These are phyloP conservation scores for Ianthella basta DNA, from an alignment of 37 sponge, comb jelly and placozoan species.

Conservation along the genomic window DNA sequence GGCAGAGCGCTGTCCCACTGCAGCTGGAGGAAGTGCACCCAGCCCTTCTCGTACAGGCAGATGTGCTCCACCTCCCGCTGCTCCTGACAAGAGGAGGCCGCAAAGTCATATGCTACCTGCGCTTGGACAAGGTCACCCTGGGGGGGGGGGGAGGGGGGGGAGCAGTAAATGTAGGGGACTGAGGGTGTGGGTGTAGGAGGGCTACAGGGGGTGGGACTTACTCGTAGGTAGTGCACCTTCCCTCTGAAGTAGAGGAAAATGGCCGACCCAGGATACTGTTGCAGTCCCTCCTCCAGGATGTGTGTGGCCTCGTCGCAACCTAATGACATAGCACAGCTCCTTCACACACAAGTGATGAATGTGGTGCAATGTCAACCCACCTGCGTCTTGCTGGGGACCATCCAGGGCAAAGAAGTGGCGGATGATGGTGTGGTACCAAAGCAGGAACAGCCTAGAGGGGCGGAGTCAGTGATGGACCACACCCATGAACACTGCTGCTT, in stretches of 20 bases:
- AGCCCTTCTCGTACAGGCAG: constrained; percentile 82
- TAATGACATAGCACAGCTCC: neutral
- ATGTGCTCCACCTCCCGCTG: constrained; percentile 88
- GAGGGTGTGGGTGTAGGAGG: neutral
- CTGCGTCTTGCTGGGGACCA: constrained; percentile 76
- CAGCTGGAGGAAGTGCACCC: constrained; percentile 75
- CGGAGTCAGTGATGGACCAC: too few species aligned
- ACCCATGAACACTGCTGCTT: too few species aligned
- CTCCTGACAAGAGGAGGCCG: constrained; percentile 55
- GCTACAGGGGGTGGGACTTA: neutral
- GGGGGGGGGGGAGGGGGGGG: neutral
- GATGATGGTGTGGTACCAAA: constrained; percentile 90
- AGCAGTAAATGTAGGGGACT: neutral
- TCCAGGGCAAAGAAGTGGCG: constrained; percentile 90
- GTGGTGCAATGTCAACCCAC: neutral
- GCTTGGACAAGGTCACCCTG: constrained; percentile 60
- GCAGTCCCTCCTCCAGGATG: constrained; percentile 53
- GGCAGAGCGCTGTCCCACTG: constrained; percentile 61
- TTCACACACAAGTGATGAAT: neutral
- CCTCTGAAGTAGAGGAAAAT: constrained; percentile 86
- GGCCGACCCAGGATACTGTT: constrained; percentile 66
- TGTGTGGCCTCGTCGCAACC: constrained; percentile 64
- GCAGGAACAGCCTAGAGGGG: constrained; percentile 61
- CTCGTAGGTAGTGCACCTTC: constrained; percentile 48
- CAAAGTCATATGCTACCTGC: constrained; percentile 67